phyloP scores from a whole-genome alignment of 2,113 vertebrate species.

The Bungarus multicinctus region DNA sequence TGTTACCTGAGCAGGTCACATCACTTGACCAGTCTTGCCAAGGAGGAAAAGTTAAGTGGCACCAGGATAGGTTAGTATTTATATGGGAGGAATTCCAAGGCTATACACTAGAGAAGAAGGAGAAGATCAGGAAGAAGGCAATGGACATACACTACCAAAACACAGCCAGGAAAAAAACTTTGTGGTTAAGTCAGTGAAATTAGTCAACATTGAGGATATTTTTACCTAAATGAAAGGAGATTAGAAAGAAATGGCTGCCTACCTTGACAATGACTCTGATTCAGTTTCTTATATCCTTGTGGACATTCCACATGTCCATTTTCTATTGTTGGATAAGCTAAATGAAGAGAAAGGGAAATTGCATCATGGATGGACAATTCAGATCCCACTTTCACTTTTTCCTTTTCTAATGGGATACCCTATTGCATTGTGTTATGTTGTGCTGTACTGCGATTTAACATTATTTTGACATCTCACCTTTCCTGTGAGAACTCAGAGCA shows the following conservation, averaged over 20 bases:
- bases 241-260: constrained; percentile 53
- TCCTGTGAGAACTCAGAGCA: background rate
- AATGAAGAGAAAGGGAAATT: constrained; percentile 18
- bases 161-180: background rate
- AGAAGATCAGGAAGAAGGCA: background rate
- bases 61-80: background rate
- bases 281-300: constrained; percentile 87
- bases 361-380: background rate
- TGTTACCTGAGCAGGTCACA: background rate
- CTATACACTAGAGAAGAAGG: background rate
- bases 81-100: background rate
- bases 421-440: background rate
- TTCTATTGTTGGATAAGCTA: constrained; percentile 83
- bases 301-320: constrained; percentile 90
- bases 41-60: background rate
- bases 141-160: background rate
- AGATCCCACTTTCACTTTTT: background rate
- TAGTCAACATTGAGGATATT: background rate
- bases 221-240: background rate
- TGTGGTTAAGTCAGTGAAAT: background rate
- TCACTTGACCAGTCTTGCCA: background rate
- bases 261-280: constrained; percentile 92
- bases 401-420: background rate
- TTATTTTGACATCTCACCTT: background rate
- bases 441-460: background rate